phyloP scores from a whole-genome alignment of 2,888 invertebrate genomes.

The Patella pellucida region DNA sequence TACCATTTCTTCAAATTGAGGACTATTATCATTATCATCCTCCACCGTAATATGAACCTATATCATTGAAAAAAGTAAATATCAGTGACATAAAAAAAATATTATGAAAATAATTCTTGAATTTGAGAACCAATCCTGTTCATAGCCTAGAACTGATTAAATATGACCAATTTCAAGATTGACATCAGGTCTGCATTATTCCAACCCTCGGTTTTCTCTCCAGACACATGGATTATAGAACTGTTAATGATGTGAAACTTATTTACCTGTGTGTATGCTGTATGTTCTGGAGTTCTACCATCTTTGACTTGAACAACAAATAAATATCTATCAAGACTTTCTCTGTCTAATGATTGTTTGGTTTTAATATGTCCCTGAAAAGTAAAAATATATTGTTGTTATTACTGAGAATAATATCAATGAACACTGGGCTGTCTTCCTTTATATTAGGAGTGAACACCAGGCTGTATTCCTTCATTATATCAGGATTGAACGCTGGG shows the following conservation, averaged over 20 bases:
- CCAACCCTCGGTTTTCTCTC: background rate
- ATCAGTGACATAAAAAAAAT: background rate
- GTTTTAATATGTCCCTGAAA: slow-evolving; percentile 64
- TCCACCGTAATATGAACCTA: slow-evolving; percentile 37
- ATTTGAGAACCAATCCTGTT: too few species aligned
- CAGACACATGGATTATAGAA: background rate
- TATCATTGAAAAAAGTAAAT: background rate
- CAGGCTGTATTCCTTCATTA: too few species aligned
- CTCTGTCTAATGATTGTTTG: slow-evolving; percentile 53
- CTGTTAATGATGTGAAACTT: background rate
- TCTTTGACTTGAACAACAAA: slow-evolving; percentile 52
- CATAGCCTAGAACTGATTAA: too few species aligned
- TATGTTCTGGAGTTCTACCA: slow-evolving; percentile 45
- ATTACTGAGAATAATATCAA: too few species aligned
- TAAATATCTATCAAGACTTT: slow-evolving; percentile 40
- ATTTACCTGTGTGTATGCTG: slow-evolving; percentile 54
- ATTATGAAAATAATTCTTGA: background rate
- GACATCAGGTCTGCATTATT: background rate
- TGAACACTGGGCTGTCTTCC: too few species aligned
- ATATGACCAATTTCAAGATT: background rate
- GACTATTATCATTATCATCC: slow-evolving; percentile 94
- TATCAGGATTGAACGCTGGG: too few species aligned
- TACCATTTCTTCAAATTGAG: slow-evolving; percentile 76
- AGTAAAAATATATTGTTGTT: too few species aligned
- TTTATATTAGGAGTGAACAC: too few species aligned